Base-by-base conservation (phyloP, 2,888 invertebrate species). In the Troides aeacus region DNA sequence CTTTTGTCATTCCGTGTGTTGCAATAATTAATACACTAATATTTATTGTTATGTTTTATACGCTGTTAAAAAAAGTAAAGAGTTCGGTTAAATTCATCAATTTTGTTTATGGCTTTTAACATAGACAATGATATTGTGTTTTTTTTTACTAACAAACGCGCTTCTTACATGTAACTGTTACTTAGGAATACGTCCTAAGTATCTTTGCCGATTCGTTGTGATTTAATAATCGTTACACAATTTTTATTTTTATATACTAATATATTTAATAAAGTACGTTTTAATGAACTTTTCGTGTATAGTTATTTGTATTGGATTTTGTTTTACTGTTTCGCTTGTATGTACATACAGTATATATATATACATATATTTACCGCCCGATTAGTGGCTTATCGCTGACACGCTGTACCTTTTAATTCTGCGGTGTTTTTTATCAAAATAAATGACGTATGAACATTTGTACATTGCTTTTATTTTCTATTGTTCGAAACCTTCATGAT, bases 351-450 rank as follows among this genome's bases (percentile, higher is more conserved):
- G 10, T 24, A 50, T 50, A 50, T 46, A 50, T 46, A 46, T 50
- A 17, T 39, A 57, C 57, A 21, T 58, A 68, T 68, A 63, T 63
- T 65, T 56, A 61, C 59, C 64, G 42, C 56, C 30, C 46, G 46
- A 64, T 60, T 69, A 56, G 42, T 42, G n/a, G 10, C 21, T 68
- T 69, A 69, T 69, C 64, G 61, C 61, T 24, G 53, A 42, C 64
- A 30, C 56, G 53, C 53, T 64, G 60, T 64, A 69, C 68, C 39
- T 62, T 69, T 61, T 66, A 56, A 42, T 62, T 65, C 30, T 58
- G 62, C 65, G 69, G 64, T 65, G 50, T 65, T 65, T 65, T 62
- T 64, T 69, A 64, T 64, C 61, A 69, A 17, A 69, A 65, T 69
- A 65, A 57, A 65, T 65, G 65, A 69, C 69, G 65, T 65, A 62